Evolutionary conservation across 30 jellyfish, hydroid and myxozoan genomes (phyloP).

Genomic region (Catostylus mosaicus): DNA sequence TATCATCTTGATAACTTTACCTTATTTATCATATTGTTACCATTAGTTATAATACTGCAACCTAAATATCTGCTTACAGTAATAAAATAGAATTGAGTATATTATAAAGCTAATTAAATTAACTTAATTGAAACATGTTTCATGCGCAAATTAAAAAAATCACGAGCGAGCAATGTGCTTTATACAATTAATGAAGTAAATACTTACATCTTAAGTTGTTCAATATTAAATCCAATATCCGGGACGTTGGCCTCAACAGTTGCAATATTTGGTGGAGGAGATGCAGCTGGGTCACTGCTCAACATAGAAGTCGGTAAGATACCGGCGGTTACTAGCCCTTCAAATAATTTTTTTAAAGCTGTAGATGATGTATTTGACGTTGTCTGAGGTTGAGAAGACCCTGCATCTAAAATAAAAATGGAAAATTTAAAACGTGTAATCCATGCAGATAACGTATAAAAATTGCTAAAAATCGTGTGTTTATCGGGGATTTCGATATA

Average conservation of each 20-base stretch:
- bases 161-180: too few relatives aligned
- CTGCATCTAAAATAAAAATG: neutral
- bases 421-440: neutral
- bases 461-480: neutral
- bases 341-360: conserved; percentile 68
- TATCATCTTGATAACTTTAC: too few relatives aligned
- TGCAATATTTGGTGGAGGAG: conserved; percentile 71
- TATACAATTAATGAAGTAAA: too few relatives aligned
- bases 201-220: conserved; percentile 73
- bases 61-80: too few relatives aligned
- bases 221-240: conserved; percentile 63
- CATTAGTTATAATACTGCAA: too few relatives aligned
- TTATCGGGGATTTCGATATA: neutral
- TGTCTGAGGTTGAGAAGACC: neutral
- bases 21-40: too few relatives aligned
- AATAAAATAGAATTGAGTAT: too few relatives aligned
- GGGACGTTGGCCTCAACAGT: conserved; percentile 63
- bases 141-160: too few relatives aligned
- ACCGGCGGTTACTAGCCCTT: conserved; percentile 52
- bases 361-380: neutral
- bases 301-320: conserved; percentile 21
- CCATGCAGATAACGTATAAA: neutral
- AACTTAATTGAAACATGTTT: too few relatives aligned
- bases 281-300: conserved; percentile 17
- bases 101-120: too few relatives aligned